Evolutionary conservation across 2,797 vertebrate species (phyloP).

Genomic region (Anguilla anguilla): DNA sequence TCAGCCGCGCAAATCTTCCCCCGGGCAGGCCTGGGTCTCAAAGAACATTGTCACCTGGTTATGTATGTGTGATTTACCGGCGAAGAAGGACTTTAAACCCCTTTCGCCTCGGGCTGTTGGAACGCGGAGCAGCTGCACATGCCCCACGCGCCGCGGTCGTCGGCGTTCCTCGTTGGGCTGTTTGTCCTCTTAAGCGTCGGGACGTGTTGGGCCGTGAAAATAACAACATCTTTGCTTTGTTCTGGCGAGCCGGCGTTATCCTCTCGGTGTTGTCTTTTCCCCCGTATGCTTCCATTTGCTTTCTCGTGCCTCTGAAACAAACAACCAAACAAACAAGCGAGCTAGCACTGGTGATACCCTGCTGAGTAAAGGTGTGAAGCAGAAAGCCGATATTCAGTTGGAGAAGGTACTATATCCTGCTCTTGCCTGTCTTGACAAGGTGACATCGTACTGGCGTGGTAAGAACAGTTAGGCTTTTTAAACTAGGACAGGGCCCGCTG

Average conservation of each 20-base stretch:
- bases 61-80: conserved; percentile 1
- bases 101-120: background rate
- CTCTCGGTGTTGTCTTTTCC: background rate
- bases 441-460: background rate
- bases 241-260: background rate
- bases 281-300: background rate
- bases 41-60: background rate
- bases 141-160: background rate
- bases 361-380: background rate
- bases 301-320: background rate
- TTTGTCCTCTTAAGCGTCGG: background rate
- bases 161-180: background rate
- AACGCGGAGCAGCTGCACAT: background rate
- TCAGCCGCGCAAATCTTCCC: background rate
- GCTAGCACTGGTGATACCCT: background rate
- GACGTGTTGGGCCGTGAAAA: background rate
- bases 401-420: background rate
- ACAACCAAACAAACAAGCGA: background rate
- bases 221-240: background rate
- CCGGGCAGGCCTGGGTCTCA: background rate
- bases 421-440: background rate
- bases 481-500: background rate
- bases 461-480: background rate
- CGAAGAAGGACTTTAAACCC: background rate
- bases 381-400: background rate